Evolutionary conservation across 2,888 invertebrate genomes (phyloP), one percentile per base, ranked within the genome.

Genomic region (Drosophila macrospina): DNA sequence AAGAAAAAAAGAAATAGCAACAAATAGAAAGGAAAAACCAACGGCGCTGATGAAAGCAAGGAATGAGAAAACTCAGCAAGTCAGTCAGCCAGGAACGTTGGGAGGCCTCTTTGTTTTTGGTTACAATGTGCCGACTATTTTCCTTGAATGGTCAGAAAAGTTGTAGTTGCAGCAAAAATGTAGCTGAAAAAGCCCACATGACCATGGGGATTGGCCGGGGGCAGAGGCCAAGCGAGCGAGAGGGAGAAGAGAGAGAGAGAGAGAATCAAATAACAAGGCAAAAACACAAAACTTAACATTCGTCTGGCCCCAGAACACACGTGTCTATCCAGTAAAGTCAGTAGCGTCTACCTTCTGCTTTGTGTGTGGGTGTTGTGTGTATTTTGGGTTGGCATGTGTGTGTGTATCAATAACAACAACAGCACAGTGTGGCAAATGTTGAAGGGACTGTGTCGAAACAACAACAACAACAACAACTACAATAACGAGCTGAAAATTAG

Each of bases 141-240:
- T 73, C 68, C 66, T 77, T 73, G 78, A 86, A 86, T 86, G 87
- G 85, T 77, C 81, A 86, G 69, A 74, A 86, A 82, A 84, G 89
- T 84, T 84, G 56, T 68, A 64, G 78, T 68, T 62, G 78, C 36
- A 50, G 62, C 64, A 69, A 52, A 69, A 79, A 51, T 57, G 37
- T 62, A 44, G 79, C 60, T 61, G 44, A 67, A 74, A 78, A 61
- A 57, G 61, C 79, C 69, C 62, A 78, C 75, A 78, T 60, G 82
- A 42, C 74, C 61, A 37, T 20, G 56, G 34, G 52, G 51, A 48
- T 30, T 45, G 61, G 16, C 6, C 13, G 6, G 11, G 4, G 42
- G 37, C 47, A 42, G 44, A 67, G 47, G 16, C 50, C 13, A 62
- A 60, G 50, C 15, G 30, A 34, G 39, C 41, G 52, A 8, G 5